Evolutionary conservation across 1,140 invertebrate genomes (phyloP).

Genomic region (Mesaphorura yosii): DNA sequence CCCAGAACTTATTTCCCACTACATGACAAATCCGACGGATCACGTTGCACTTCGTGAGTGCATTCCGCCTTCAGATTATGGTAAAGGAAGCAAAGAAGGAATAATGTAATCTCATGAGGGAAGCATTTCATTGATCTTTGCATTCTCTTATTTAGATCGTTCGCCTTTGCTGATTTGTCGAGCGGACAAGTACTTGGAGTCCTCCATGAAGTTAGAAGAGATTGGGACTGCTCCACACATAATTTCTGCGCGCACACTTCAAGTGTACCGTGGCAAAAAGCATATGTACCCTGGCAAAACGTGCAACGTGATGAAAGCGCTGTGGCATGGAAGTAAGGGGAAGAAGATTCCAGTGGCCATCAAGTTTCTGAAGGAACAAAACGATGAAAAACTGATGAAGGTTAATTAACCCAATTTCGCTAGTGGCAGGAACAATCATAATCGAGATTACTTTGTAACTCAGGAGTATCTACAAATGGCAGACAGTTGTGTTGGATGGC

Average conservation of each 20-base stretch:
- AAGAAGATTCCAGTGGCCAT: conserved; percentile 61
- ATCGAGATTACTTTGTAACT: conserved; percentile 5
- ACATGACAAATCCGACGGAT: conserved; percentile 38
- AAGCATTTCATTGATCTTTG: no score
- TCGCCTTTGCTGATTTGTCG: conserved; percentile 59
- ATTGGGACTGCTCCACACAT: conserved; percentile 42
- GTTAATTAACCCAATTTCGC: conserved; percentile 35
- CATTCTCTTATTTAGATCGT: conserved; percentile 46
- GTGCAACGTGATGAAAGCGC: conserved; percentile 50
- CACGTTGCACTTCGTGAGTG: conserved; percentile 55
- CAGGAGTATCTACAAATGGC: conserved; percentile 64
- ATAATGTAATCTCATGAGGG: no score
- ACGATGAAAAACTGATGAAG: conserved; percentile 43
- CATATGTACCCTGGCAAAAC: conserved; percentile 48
- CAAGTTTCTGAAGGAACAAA: conserved; percentile 58
- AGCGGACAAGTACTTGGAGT: conserved; percentile 34
- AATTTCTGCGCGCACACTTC: conserved; percentile 49
- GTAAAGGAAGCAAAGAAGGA: no score
- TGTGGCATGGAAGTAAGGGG: conserved; percentile 54
- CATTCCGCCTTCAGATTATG: conserved; percentile 72
- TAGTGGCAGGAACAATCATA: no score
- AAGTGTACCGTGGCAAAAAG: conserved; percentile 51
- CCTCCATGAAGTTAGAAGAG: not conserved
- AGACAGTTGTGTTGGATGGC: conserved; percentile 59
- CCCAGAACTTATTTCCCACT: conserved; percentile 47